Evolutionary conservation across 2,888 invertebrate genomes (phyloP).

Genomic region (Parasteatoda lunata): DNA sequence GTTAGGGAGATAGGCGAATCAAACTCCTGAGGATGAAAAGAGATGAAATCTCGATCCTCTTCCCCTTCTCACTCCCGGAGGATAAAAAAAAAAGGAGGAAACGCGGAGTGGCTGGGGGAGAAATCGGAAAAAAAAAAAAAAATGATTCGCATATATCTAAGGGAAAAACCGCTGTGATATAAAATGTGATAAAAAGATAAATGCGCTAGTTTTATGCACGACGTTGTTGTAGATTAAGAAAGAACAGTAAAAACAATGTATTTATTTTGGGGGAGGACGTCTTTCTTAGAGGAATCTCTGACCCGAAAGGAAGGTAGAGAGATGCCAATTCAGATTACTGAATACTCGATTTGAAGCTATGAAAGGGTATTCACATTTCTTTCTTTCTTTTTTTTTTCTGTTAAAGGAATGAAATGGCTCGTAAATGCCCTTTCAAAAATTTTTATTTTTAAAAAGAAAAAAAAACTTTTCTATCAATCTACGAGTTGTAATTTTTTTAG

Average conservation of each 20-base stretch:
- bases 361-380: no score
- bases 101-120: background rate
- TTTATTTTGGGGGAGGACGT: background rate
- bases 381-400: no score
- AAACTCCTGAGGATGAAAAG: slow-evolving; percentile 56
- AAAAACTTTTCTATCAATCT: no score
- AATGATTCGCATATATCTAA: background rate
- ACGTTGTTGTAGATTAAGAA: slow-evolving; percentile 60
- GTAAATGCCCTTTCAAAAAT: no score
- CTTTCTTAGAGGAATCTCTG: no score
- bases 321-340: no score
- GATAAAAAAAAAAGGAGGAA: background rate
- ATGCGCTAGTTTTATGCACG: slow-evolving; percentile 13
- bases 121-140: background rate
- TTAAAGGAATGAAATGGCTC: no score
- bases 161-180: slow-evolving; percentile 28
- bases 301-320: no score
- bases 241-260: slow-evolving; percentile 12
- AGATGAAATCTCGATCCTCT: slow-evolving; percentile 52
- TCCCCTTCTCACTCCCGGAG: slow-evolving; percentile 4
- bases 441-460: no score
- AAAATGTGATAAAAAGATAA: slow-evolving; percentile 68
- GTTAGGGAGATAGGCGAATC: slow-evolving; percentile 63
- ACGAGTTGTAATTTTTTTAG: no score
- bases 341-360: no score